Base-by-base conservation (phyloP, 2,113 vertebrate species). In the Caretta caretta region DNA sequence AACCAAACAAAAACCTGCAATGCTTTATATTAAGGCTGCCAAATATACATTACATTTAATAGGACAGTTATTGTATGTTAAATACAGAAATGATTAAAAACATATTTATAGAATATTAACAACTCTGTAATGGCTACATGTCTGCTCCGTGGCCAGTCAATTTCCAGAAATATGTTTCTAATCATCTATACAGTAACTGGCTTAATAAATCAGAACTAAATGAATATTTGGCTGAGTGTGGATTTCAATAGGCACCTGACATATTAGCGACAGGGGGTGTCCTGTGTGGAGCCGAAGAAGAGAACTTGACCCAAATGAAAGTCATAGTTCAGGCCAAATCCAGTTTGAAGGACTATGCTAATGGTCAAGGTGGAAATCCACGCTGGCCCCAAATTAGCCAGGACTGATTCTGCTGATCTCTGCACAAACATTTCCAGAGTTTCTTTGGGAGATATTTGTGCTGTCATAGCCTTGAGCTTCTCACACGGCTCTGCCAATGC, bases 41-140 rank as follows among this genome's bases (percentile, higher is more conserved):
- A 97, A 95, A 90, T 83, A 49, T 69, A 84, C 24, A 3, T 94
- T 92, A 88, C 5, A 29, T 91, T 95, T 96, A 95, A 91, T 82
- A 93, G 93, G 97, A 97, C 96, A 95, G 96, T 95, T 94, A 93
- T 76, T 7, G 0, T 91, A 93, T 88, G 89, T 89, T 97, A 97
- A 97, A 97, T 42, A 72, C 20, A 93, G 94, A 90, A 85, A 65
- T 97, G 95, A 98, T 98, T 97, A 96, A 97, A 98, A 96, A 65
- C 97, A 97, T 91, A 90, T 97, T 98, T 97, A 94, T 93, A 57
- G 93, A 96, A 94, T 96, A 98, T 98, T 98, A 98, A 97, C 96
- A 96, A 95, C 86, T 95, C 96, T 93, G 48, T 80, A 96, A 94
- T 16, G 92, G 92, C 97, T 86, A 62, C 92, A 89, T 38, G 84